Percentiles rank a stretch among this genome's conserved stretches.
Evolutionary conservation across 2,888 invertebrate species (phyloP).

Genomic region (Spatulosminthurus flaviceps): DNA sequence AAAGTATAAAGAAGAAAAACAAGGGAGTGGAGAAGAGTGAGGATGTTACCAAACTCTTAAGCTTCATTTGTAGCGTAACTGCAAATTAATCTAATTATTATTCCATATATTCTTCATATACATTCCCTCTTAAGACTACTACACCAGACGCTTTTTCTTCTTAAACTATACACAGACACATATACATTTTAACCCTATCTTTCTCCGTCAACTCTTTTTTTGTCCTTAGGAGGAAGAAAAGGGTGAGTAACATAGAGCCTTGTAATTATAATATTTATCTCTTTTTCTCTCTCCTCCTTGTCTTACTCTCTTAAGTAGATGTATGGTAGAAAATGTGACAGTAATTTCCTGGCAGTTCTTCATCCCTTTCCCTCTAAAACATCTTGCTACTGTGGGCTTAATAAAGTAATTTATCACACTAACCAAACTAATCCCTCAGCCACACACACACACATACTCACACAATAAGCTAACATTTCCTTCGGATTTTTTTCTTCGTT

Average conservation of each 20-base stretch:
- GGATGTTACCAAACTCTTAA: not conserved
- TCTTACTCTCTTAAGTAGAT: not conserved
- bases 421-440: too few species aligned
- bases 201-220: too few species aligned
- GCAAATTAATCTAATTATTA: constrained; percentile 31
- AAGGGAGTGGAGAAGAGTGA: not conserved
- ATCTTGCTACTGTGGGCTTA: not conserved
- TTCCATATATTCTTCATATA: not conserved
- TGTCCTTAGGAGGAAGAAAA: too few species aligned
- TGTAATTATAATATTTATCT: not conserved
- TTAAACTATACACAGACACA: too few species aligned
- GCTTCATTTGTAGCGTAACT: constrained; percentile 19
- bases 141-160: too few species aligned
- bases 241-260: too few species aligned
- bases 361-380: not conserved
- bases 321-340: not conserved
- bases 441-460: too few species aligned
- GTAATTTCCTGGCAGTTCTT: not conserved
- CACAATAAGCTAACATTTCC: too few species aligned
- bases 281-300: too few species aligned
- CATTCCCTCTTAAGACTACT: too few species aligned
- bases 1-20: not conserved
- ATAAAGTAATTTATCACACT: not conserved
- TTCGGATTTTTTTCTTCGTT: too few species aligned
- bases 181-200: too few species aligned